A percentile compares a stretch with the other conserved stretches of the same genome.
phyloP scores from a whole-genome alignment of 2,888 invertebrate genomes.

The Thelaira solivaga region DNA sequence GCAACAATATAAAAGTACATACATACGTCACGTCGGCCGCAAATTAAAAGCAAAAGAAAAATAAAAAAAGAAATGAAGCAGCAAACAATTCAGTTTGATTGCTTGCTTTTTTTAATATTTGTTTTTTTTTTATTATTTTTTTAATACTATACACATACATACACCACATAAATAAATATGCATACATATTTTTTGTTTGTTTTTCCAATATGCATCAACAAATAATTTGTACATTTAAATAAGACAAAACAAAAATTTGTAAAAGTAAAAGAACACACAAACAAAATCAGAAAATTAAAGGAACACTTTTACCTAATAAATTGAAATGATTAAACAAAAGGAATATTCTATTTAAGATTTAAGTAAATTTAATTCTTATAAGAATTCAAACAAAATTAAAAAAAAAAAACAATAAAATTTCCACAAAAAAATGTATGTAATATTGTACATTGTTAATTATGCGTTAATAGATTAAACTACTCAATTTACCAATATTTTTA shows the following conservation, averaged over 20 bases:
- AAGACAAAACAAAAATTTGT: no score
- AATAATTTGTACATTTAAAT: constrained; percentile 74
- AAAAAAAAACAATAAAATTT: constrained; percentile 53
- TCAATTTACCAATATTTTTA: constrained; percentile 43
- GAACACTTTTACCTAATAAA: constrained; percentile 61
- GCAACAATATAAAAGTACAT: constrained; percentile 45
- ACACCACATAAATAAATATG: neutral
- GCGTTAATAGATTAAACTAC: constrained; percentile 55
- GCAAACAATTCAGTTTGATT: constrained; percentile 54
- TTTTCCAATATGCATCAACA: constrained; percentile 63
- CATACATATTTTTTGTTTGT: neutral
- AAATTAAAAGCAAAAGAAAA: neutral
- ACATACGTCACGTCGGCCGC: neutral
- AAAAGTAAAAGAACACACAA: constrained; percentile 66
- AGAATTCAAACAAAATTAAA: constrained; percentile 12
- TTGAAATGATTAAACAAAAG: constrained; percentile 47
- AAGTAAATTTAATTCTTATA: no score
- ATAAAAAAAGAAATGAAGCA: no score
- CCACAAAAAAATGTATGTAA: constrained; percentile 55
- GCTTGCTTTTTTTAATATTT: constrained; percentile 61
- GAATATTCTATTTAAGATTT: constrained; percentile 47
- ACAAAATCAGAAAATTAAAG: constrained; percentile 62
- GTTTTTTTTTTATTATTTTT: constrained; percentile 44
- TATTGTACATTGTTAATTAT: constrained; percentile 59
- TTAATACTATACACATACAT: constrained; percentile 5